phyloP scores from a whole-genome alignment of 2,797 vertebrate genomes.

The Acanthurus leucopareius region DNA sequence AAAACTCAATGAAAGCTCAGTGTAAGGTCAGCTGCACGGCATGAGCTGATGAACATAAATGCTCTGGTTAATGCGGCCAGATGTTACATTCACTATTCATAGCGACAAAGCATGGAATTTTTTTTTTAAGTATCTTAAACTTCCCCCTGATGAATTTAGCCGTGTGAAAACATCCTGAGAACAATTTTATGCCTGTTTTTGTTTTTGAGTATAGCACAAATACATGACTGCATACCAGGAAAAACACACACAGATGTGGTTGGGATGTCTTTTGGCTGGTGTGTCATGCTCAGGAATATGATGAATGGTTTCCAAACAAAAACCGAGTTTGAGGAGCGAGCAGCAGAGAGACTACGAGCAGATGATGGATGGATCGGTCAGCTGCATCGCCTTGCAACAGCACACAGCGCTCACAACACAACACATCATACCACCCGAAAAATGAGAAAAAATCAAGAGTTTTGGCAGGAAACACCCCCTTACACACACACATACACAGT shows the following conservation, averaged over 20 bases:
- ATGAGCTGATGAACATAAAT: not conserved
- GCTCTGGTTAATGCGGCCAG: not conserved
- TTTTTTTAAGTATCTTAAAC: not conserved
- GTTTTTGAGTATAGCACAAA: conserved; percentile 7
- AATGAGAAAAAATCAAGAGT: conserved; percentile 14
- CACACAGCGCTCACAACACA: conserved; percentile 36
- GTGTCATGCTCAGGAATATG: conserved; percentile 65
- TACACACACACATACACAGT: conserved; percentile 5
- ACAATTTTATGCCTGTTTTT: conserved; percentile 13
- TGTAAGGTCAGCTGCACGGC: not conserved
- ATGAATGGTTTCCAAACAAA: conserved; percentile 81
- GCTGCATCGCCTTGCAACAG: conserved; percentile 41
- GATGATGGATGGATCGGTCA: conserved; percentile 76
- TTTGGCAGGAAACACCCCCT: conserved; percentile 30
- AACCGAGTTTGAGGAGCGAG: conserved; percentile 74
- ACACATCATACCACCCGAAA: conserved; percentile 30
- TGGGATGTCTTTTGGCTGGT: conserved; percentile 26
- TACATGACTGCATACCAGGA: conserved; percentile 21
- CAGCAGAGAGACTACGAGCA: conserved; percentile 53
- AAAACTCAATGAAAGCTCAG: not conserved
- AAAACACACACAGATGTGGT: conserved; percentile 11
- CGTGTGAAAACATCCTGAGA: conserved; percentile 23
- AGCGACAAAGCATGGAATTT: not conserved
- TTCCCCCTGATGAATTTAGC: conserved; percentile 6
- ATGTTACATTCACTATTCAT: no score